Base-by-base conservation (phyloP, 2,888 invertebrate species). In the Drosophila imparisetae region DNA sequence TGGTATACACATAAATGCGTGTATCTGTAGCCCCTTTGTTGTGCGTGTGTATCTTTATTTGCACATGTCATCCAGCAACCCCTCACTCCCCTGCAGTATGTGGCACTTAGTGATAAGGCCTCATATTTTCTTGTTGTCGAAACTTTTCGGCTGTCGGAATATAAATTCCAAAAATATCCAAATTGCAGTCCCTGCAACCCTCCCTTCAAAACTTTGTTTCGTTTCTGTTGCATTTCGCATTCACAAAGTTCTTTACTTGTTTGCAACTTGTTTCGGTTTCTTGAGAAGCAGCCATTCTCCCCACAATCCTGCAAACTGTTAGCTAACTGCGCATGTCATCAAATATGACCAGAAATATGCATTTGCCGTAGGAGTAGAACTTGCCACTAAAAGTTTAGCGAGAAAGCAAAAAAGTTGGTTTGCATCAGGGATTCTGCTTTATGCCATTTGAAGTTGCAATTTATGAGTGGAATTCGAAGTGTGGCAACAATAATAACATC, bases 251-350 rank as follows among this genome's bases (percentile, higher is more conserved):
- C 73, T 57, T 45, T 15, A 45, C 45, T 45, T 45, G 24, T 45
- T 45, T 27, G 24, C 81, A 84, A 86, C 84, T 84, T 84, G 87
- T 86, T 86, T 86, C 76, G 69, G 79, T 72, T 72, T 61, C 81
- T 59, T 38, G 48, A 49, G 55, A 48, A 24, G 54, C 65, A 66
- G 21, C 30, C 6, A 24, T n/a, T 7, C 10, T 3, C 30, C 50
- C 30, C 27, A 21, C 21, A 13, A 42, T 11, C 0, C 42, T 21
- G 42, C 42, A 42, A 42, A 4, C 49, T n/a, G 21, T 24, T 40
- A 11, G 21, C 64, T 48, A 72, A 62, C 72, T 65, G 69, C 59
- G 78, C 72, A 73, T 86, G 83, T 83, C 83, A 81, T 83, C 83
- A 83, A 83, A 86, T 81, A 80, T 80, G 78, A 84, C 40, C 52